Percentiles rank a stretch among this genome's conserved stretches.
Conservation (phyloP, 2,888 invertebrate genomes). For the Drosophila mercatorum region DNA sequence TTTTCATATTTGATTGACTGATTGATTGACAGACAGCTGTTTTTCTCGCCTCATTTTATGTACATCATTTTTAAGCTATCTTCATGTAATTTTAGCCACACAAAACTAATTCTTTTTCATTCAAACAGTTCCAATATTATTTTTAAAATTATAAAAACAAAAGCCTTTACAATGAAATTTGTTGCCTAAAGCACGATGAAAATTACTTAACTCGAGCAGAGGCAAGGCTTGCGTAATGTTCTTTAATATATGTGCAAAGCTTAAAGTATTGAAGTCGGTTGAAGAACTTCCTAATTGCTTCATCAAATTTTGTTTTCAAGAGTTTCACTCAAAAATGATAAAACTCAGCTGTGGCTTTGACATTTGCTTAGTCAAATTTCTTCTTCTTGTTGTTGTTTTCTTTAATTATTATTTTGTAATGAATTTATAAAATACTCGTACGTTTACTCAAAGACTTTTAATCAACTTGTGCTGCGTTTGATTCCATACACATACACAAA, state of each 20-base stretch:
- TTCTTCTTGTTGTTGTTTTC: slow-evolving; percentile 9
- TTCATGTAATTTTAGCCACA: no score
- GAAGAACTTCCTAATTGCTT: slow-evolving; percentile 19
- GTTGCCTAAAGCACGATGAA: background rate
- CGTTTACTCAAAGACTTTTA: slow-evolving; percentile 46
- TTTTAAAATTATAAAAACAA: no score
- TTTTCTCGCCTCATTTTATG: no score
- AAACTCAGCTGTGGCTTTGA: slow-evolving; percentile 5
- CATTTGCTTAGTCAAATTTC: slow-evolving; percentile 21
- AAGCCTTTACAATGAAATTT: background rate
- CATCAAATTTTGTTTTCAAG: background rate
- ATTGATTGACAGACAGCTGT: no score
- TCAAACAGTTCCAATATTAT: no score
- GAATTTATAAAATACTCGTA: slow-evolving; percentile 33
- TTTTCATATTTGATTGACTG: no score
- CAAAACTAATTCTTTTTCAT: no score
- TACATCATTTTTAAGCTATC: no score
- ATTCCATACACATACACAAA: slow-evolving; percentile 15
- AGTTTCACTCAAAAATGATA: slow-evolving; percentile 2
- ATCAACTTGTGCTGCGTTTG: slow-evolving; percentile 39
- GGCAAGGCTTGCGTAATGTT: background rate
- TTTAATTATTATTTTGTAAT: slow-evolving; percentile 23
- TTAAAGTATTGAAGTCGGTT: background rate
- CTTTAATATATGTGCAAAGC: slow-evolving; percentile 2
- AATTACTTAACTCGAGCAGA: background rate